These are phyloP conservation scores for Centropus bengalensis DNA, from an alignment of 2,113 vertebrate genomes.

Conservation along the genomic window DNA sequence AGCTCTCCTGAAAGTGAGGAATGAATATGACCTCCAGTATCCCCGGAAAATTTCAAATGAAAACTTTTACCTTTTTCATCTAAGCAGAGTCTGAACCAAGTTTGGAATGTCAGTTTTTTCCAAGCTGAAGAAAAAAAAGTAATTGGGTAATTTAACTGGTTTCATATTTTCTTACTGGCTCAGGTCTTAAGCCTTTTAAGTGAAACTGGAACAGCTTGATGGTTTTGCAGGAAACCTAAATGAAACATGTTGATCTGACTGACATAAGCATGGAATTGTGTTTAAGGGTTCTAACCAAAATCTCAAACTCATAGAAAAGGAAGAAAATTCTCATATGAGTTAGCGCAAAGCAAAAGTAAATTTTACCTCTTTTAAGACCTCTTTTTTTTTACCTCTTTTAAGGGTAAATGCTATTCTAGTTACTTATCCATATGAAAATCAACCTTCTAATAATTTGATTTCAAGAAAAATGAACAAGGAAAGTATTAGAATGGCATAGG, in stretches of 20 bases:
- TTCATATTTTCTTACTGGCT: not conserved
- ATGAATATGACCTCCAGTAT: not conserved
- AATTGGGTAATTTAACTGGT: not conserved
- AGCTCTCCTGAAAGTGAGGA: not conserved
- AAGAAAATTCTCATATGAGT: not conserved
- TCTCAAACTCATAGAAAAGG: not conserved
- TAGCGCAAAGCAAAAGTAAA: not conserved
- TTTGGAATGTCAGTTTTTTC: not conserved
- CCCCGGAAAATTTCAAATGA: not conserved
- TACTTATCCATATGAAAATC: not conserved
- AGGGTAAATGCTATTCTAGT: not conserved
- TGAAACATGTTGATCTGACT: not conserved
- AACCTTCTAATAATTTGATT: not conserved
- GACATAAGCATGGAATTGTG: slow-evolving; percentile 5
- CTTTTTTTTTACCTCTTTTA: not conserved
- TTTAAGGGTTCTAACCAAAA: not conserved
- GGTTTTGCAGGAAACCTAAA: not conserved
- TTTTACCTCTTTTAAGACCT: not conserved
- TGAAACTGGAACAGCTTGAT: slow-evolving; percentile 35
- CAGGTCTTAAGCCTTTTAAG: slow-evolving; percentile 53
- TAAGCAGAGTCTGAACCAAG: not conserved
- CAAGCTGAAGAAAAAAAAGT: not conserved
- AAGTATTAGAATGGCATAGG: not conserved
- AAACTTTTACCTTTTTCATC: not conserved
- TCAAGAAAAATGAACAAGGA: not conserved